Evolutionary conservation across 2,113 vertebrate species (phyloP), one percentile per base, ranked within the genome.

Genomic region (Chascanopsetta lugubris): DNA sequence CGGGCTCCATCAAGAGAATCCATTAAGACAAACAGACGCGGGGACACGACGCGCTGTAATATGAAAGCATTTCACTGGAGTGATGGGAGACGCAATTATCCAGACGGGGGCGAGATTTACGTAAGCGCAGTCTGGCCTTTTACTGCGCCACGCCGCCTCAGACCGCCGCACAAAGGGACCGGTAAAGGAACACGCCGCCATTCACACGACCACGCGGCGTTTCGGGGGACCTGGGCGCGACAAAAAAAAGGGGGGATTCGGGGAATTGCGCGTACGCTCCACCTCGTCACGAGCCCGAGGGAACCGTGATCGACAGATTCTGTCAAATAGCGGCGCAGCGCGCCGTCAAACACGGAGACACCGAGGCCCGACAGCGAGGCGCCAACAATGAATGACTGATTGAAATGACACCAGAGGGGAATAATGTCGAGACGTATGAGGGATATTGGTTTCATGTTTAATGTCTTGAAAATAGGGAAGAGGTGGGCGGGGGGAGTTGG

Each of bases 21-120:
- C 68, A 74, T 83, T 72, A 81, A 53, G 58, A 72, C 61, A 36
- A 73, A 30, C 15, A 7, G 27, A 26, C 18, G 22, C 29, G 40
- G n/a, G 46, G 49, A 49, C 36, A 49, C 49, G 58, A n/a, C n/a
- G n/a, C n/a, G 56, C 47, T n/a, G 63, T 9, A 29, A 73, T 49
- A 53, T 47, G 64, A 48, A 75, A 69, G 66, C 60, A 40, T 65
- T 80, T 76, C 45, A 63, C 20, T 43, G n/a, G 62, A 78, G 48
- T 21, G 21, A 66, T 54, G 54, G 54, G 32, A 65, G 62, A 68
- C 46, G 54, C 49, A 75, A 76, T 69, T 69, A 71, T 61, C 20
- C 27, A 45, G 27, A 70, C 47, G 4, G 32, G 53, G 57, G 25
- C 61, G 57, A 0, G 4, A 64, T 62, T 80, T 70, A 75, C 53